These are phyloP conservation scores for Platyscapa corneri DNA, from an alignment of 1,140 invertebrate genomes.

Conservation along the genomic window DNA sequence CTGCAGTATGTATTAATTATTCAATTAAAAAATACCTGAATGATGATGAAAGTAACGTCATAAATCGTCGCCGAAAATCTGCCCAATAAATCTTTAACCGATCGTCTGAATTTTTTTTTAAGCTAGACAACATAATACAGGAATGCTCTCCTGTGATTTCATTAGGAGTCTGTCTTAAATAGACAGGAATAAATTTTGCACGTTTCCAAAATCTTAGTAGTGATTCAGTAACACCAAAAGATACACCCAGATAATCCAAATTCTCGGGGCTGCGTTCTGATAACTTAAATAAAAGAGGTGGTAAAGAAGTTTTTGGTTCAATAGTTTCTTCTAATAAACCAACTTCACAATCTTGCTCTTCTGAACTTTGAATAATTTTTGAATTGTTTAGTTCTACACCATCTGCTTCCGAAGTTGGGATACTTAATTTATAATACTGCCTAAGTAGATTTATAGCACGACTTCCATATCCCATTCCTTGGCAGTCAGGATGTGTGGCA, in stretches of 20 bases:
- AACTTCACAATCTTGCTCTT: slow-evolving; percentile 76
- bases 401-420: slow-evolving; percentile 80
- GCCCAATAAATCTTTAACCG: slow-evolving; percentile 88
- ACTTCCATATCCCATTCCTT: slow-evolving; percentile 97
- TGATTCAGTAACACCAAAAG: slow-evolving; percentile 89
- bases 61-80: slow-evolving; percentile 88
- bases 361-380: slow-evolving; percentile 71
- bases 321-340: slow-evolving; percentile 78
- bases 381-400: slow-evolving; percentile 66
- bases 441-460: slow-evolving; percentile 88
- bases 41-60: slow-evolving; percentile 84
- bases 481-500: slow-evolving; percentile 98
- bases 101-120: slow-evolving; percentile 74
- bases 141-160: slow-evolving; percentile 98
- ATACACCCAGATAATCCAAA: slow-evolving; percentile 96
- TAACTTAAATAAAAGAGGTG: slow-evolving; percentile 84
- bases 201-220: slow-evolving; percentile 96
- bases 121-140: slow-evolving; percentile 93
- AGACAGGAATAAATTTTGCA: slow-evolving; percentile 89
- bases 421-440: slow-evolving; percentile 92
- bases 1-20: not conserved
- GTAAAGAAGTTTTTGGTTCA: slow-evolving; percentile 79
- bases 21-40: slow-evolving; percentile 73
- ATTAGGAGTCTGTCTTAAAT: slow-evolving; percentile 93
- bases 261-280: slow-evolving; percentile 89